Percentiles rank a stretch among this genome's conserved stretches.
These are phyloP conservation scores for Diplogasteroides magnus DNA, from an alignment of 1,140 invertebrate species.

Conservation along the genomic window DNA sequence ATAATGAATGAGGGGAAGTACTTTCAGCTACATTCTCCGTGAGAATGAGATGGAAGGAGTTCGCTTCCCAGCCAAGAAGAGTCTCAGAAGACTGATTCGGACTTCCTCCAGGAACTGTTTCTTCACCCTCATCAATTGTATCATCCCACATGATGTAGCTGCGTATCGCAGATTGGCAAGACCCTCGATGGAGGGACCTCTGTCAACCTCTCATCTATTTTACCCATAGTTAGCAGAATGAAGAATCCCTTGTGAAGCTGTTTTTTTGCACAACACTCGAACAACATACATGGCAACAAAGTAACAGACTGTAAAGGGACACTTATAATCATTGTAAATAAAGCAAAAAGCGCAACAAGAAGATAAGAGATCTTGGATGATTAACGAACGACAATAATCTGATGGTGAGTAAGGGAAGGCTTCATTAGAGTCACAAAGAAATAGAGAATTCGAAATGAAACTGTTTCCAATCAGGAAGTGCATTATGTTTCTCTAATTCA, in stretches of 20 bases:
- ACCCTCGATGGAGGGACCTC: too few relatives aligned
- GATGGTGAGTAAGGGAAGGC: not conserved
- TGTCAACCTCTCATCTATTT: not conserved
- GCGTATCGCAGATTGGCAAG: constrained; percentile 25
- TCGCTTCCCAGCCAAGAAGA: not conserved
- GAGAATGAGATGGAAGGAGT: not conserved
- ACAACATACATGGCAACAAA: not conserved
- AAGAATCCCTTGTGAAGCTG: too few relatives aligned
- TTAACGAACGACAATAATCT: constrained; percentile 26
- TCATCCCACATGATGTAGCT: constrained; percentile 22
- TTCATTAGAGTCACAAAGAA: not conserved
- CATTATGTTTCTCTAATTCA: too few relatives aligned
- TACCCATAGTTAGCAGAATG: too few relatives aligned
- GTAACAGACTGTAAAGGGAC: not conserved
- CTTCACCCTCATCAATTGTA: constrained; percentile 29
- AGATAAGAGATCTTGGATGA: not conserved
- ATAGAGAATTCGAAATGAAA: too few relatives aligned
- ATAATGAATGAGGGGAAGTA: too few relatives aligned
- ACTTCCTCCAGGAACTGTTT: constrained; percentile 9
- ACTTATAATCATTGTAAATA: constrained; percentile 11
- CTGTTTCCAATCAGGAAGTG: too few relatives aligned
- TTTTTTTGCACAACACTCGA: too few relatives aligned
- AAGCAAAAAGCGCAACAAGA: constrained; percentile 12
- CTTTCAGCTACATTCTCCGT: not conserved
- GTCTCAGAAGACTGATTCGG: not conserved